These are phyloP conservation scores for Arrhamphus sclerolepis DNA, from an alignment of 2,797 vertebrate genomes.

Conservation along the genomic window DNA sequence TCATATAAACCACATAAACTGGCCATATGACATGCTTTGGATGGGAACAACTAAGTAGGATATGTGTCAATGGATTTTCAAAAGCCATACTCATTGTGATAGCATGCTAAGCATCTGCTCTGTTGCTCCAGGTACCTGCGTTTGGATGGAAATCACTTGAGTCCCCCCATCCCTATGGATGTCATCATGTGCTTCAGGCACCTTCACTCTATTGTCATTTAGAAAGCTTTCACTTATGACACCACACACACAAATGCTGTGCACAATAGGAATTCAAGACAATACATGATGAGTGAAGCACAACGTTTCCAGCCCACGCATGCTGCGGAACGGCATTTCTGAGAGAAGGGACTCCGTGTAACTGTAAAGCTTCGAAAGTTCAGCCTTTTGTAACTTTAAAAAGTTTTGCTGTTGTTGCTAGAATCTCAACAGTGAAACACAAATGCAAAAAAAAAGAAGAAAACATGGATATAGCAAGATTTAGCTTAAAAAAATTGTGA, in stretches of 20 bases:
- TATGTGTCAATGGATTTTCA: neutral
- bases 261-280: constrained; percentile 6
- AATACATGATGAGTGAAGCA: constrained; percentile 14
- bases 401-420: constrained; percentile 39
- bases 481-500: constrained; percentile 42
- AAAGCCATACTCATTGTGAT: constrained; percentile 2
- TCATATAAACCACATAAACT: neutral
- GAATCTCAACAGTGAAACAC: constrained; percentile 26
- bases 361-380: constrained; percentile 25
- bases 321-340: constrained; percentile 14
- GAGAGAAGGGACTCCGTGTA: constrained; percentile 17
- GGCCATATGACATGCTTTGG: neutral
- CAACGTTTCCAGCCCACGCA: constrained; percentile 15
- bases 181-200: constrained; percentile 97
- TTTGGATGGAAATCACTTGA: constrained; percentile 93
- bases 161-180: constrained; percentile 90
- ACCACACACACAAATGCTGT: constrained; percentile 3
- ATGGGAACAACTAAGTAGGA: neutral
- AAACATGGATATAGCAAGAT: constrained; percentile 47
- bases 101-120: neutral
- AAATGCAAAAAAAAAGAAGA: constrained; percentile 21
- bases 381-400: constrained; percentile 9
- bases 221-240: constrained; percentile 49
- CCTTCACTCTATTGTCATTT: constrained; percentile 92
- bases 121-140: constrained; percentile 85